Percentiles rank a stretch among this genome's conserved stretches.
Evolutionary conservation across 2,888 invertebrate genomes (phyloP).

Genomic region (Synergus japonicus): DNA sequence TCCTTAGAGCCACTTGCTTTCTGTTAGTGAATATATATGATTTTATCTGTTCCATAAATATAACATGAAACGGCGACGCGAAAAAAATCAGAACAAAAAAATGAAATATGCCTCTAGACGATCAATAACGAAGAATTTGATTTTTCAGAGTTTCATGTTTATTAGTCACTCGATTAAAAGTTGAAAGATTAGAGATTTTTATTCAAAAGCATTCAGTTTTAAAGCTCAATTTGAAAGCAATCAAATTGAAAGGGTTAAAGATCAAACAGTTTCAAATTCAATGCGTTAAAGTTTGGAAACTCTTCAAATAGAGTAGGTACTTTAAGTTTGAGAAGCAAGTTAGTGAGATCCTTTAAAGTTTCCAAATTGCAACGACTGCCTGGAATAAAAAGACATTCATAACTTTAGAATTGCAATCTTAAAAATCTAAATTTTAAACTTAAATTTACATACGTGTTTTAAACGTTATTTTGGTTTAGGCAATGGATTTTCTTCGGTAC

Average conservation of each 20-base stretch:
- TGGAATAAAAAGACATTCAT: not conserved
- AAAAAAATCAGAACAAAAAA: not conserved
- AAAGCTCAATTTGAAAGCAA: not conserved
- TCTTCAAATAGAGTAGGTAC: not conserved
- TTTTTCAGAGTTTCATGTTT: not conserved
- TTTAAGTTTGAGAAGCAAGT: not conserved
- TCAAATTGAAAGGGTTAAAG: not conserved
- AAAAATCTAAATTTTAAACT: not conserved
- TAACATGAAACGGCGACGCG: not conserved
- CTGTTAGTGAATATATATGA: constrained; percentile 19
- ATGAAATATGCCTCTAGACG: not conserved
- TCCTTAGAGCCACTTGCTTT: constrained; percentile 31
- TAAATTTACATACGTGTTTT: not conserved
- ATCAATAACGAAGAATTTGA: not conserved
- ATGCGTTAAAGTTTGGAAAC: not conserved
- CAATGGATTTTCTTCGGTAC: constrained; percentile 13
- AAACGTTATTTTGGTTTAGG: not conserved
- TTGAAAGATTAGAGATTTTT: not conserved
- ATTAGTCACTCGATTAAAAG: not conserved
- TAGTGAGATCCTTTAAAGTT: not conserved
- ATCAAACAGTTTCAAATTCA: not conserved
- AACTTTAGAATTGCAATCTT: not conserved
- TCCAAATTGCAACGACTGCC: not conserved
- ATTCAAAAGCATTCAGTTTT: not conserved
- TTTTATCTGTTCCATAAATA: constrained; percentile 16